Evolutionary conservation across 2,888 invertebrate species (phyloP), one percentile per base, ranked within the genome.

Genomic region (Morpho deidamia): DNA sequence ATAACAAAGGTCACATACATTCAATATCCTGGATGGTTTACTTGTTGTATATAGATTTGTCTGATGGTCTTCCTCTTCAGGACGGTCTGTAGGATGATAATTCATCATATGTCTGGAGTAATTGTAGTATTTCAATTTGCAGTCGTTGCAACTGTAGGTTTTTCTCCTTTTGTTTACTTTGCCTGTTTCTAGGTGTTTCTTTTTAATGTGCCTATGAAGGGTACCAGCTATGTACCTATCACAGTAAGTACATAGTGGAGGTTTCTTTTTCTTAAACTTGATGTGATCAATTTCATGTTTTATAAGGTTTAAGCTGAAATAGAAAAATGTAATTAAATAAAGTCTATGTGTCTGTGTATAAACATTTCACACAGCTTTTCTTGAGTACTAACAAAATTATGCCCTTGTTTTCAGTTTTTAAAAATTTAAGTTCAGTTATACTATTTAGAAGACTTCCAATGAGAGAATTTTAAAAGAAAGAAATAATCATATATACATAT

Each of bases 261-360:
- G 58, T 23, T 33, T 37, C 0, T 35, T 35, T 12, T 48, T 55
- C 10, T 23, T 39, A 8, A 63, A 48, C 8, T 34, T 45, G 1
- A 66, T 48, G 39, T 66, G 67, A 0, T 23, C 14, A 0, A 49
- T 45, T 38, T 64, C 60, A 34, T 66, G 66, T 8, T 61, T 43
- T 11, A 63, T 57, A 7, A 62, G 32, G 8, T 39, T 43, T 43
- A 58, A 64, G 11, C 66, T 66, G 56, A 8, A 60, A 23, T n/a
- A 23, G 23, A 23, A 23, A n/a, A 23, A 23, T 23, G 23, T 5
- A 23, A 5, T 5, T 23, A 23, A 23, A 23, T 23, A 23, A 14
- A 14, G 14, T 14, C 1, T 23, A 2, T 23, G 2, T 23, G 23
- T 23, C 4, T 23, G 23, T 23, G 23, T 23, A 23, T 23, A 23